These are phyloP conservation scores for Chalcosyrphus nemorum DNA, from an alignment of 2,888 invertebrate genomes.

Conservation along the genomic window DNA sequence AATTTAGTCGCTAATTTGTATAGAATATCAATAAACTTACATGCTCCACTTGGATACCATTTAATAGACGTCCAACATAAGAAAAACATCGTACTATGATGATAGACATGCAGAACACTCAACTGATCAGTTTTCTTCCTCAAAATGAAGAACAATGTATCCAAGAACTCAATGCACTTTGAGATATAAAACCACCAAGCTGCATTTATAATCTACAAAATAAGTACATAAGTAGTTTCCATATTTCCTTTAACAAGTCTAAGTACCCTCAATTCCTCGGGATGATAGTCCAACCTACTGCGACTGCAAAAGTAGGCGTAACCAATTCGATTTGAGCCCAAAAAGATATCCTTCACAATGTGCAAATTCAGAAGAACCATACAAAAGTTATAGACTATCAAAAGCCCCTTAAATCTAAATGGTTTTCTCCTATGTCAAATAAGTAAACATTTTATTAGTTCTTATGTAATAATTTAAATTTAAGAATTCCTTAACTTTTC, in stretches of 20 bases:
- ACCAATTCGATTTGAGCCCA: constrained; percentile 87
- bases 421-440: constrained; percentile 85
- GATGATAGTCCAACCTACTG: constrained; percentile 89
- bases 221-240: no score
- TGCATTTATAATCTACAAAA: constrained; percentile 89
- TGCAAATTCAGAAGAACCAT: constrained; percentile 92
- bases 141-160: constrained; percentile 96
- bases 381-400: constrained; percentile 92
- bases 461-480: neutral
- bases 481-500: constrained; percentile 82
- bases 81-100: constrained; percentile 97
- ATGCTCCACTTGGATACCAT: constrained; percentile 96
- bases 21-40: constrained; percentile 82
- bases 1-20: neutral
- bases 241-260: no score
- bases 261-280: constrained; percentile 92
- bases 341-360: constrained; percentile 90
- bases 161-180: constrained; percentile 95
- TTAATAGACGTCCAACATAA: constrained; percentile 97
- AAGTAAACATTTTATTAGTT: constrained; percentile 16
- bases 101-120: constrained; percentile 97
- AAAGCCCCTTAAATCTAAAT: constrained; percentile 87
- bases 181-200: constrained; percentile 99
- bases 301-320: constrained; percentile 95
- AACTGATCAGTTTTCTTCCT: constrained; percentile 95